phyloP scores from a whole-genome alignment of 64 coral and sea anemone species.

The Dendrophyllia cribrosa region DNA sequence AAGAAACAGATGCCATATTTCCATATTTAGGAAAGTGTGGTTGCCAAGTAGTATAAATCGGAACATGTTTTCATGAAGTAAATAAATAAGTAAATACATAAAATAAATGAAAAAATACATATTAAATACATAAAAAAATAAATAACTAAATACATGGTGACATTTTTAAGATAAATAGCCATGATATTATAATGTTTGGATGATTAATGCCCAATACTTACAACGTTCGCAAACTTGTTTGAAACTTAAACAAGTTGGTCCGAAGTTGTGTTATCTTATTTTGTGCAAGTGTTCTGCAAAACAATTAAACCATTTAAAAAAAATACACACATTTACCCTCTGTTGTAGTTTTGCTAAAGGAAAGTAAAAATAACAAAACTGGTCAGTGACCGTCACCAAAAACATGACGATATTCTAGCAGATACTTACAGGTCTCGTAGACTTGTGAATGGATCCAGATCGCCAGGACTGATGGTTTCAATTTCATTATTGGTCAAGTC shows the following conservation, averaged over 20 bases:
- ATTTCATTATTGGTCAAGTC: conserved; percentile 57
- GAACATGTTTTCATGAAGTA: too few species aligned
- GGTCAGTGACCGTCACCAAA: too few species aligned
- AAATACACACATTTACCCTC: too few species aligned
- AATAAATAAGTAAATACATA: too few species aligned
- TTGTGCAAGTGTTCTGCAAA: not conserved
- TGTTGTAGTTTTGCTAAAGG: too few species aligned
- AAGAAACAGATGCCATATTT: too few species aligned
- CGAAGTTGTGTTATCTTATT: not conserved
- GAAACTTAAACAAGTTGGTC: conserved; percentile 56
- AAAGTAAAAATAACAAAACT: too few species aligned
- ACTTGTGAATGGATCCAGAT: conserved; percentile 55
- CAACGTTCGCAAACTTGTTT: not conserved
- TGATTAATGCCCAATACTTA: not conserved
- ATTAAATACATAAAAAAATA: too few species aligned
- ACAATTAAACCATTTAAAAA: not conserved
- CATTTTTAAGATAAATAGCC: not conserved
- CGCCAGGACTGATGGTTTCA: conserved; percentile 5
- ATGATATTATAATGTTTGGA: not conserved
- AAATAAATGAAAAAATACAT: too few species aligned
- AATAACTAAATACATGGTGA: not conserved
- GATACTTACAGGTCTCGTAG: conserved; percentile 19
- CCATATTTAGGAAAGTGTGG: too few species aligned
- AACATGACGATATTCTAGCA: too few species aligned
- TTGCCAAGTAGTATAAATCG: too few species aligned